These are phyloP conservation scores for Psephotus haematonotus DNA, from an alignment of 2,113 vertebrate genomes.

Conservation along the genomic window DNA sequence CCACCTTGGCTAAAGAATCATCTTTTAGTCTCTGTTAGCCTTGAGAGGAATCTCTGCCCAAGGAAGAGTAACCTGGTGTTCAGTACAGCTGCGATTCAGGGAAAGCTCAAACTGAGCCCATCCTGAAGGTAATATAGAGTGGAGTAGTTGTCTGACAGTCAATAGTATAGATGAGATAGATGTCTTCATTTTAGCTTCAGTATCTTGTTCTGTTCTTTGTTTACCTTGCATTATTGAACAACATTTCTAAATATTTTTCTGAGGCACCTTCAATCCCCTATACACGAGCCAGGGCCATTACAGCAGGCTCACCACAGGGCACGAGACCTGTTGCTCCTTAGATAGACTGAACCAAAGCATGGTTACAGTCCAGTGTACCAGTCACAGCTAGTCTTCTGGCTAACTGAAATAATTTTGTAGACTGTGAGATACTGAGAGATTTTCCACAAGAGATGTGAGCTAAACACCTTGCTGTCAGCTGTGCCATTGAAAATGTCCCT, in stretches of 20 bases:
- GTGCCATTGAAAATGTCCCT: not conserved
- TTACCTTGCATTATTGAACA: not conserved
- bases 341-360: not conserved
- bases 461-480: not conserved
- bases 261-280: not conserved
- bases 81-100: not conserved
- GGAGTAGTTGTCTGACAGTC: not conserved
- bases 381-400: not conserved
- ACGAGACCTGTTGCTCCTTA: not conserved
- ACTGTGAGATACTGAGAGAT: not conserved
- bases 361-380: not conserved
- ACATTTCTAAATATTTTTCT: not conserved
- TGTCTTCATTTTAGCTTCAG: not conserved
- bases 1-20: not conserved
- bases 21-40: not conserved
- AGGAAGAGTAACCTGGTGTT: not conserved
- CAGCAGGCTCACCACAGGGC: not conserved
- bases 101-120: not conserved
- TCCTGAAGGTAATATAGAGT: not conserved
- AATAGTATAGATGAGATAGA: not conserved
- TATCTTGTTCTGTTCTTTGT: not conserved
- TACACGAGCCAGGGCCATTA: not conserved
- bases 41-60: not conserved
- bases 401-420: not conserved
- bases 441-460: not conserved